These are phyloP conservation scores for Xiphorhynchus erythropygius DNA, from an alignment of 2,797 vertebrate species.

Conservation along the genomic window DNA sequence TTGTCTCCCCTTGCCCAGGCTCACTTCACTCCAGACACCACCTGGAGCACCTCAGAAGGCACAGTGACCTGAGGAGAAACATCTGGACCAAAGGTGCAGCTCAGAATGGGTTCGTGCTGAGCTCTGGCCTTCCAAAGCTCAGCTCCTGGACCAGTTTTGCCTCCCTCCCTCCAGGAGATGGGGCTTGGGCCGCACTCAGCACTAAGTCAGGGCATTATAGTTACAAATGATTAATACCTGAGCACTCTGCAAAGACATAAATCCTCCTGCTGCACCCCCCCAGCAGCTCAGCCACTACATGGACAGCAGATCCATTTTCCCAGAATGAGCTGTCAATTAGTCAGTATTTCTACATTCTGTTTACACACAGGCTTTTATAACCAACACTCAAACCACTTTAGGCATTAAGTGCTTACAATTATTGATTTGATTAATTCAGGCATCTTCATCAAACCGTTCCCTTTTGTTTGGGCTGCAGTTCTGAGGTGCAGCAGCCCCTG, in stretches of 20 bases:
- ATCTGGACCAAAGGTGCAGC: accelerated
- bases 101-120: not conserved
- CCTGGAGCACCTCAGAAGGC: not conserved
- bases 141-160: not conserved
- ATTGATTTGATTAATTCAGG: conserved; percentile 7
- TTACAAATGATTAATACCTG: conserved; percentile 22
- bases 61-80: not conserved
- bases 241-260: not conserved
- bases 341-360: not conserved
- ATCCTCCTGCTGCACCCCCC: not conserved
- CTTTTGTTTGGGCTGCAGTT: not conserved
- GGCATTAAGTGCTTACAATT: conserved; percentile 21
- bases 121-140: not conserved
- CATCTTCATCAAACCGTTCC: not conserved
- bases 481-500: accelerated
- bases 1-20: not conserved
- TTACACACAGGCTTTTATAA: conserved; percentile 13
- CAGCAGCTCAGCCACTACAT: not conserved
- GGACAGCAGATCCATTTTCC: not conserved
- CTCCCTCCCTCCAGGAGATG: not conserved
- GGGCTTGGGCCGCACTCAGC: not conserved
- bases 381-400: conserved; percentile 6
- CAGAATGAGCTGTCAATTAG: conserved; percentile 8
- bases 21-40: not conserved
- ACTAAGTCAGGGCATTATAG: not conserved